phyloP scores from a whole-genome alignment of 2,888 invertebrate genomes.

The Rapana venosa region DNA sequence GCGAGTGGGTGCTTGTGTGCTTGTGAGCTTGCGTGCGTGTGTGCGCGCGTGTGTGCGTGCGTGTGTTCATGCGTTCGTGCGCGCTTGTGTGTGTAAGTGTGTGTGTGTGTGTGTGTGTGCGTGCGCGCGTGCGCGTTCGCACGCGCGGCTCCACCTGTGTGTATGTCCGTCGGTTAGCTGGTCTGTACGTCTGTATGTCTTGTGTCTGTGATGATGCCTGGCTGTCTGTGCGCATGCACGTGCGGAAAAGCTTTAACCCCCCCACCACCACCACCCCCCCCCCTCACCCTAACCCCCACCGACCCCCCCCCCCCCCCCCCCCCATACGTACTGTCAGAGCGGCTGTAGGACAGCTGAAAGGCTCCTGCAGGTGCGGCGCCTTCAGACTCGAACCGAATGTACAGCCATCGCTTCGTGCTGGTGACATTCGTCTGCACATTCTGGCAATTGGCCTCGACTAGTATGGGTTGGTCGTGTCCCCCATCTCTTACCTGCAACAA shows the following conservation, averaged over 20 bases:
- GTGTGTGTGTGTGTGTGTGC: not conserved
- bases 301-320: too few relatives aligned
- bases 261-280: too few relatives aligned
- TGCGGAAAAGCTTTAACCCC: too few relatives aligned
- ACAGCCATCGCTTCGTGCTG: not conserved
- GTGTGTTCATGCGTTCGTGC: not conserved
- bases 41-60: not conserved
- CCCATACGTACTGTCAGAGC: not conserved
- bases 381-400: not conserved
- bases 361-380: not conserved
- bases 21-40: not conserved
- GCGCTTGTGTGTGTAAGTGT: not conserved
- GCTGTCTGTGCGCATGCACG: too few relatives aligned
- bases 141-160: too few relatives aligned
- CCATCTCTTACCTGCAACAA: not conserved
- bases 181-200: not conserved
- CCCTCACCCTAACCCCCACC: too few relatives aligned
- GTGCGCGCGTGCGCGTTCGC: not conserved
- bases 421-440: not conserved
- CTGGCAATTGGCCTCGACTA: not conserved
- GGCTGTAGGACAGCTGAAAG: not conserved
- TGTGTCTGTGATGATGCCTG: not conserved
- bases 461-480: too few relatives aligned
- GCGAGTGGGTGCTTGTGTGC: not conserved
- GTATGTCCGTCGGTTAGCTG: not conserved